Base-by-base conservation (phyloP, 2,113 vertebrate species). In the Tinamus guttatus region DNA sequence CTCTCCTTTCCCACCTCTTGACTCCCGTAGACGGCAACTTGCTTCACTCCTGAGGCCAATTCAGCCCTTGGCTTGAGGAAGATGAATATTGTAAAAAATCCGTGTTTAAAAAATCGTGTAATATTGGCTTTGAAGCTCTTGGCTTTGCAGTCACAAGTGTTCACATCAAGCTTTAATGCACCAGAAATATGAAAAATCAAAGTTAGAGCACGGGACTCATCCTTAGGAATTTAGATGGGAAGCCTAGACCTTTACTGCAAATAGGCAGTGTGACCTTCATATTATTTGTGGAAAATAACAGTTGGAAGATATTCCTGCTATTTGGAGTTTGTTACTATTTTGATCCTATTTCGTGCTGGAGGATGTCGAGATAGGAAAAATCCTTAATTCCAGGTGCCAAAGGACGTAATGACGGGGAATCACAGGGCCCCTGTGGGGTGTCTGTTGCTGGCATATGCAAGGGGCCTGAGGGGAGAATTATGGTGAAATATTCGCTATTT, bases 381-480 rank as follows among this genome's bases (percentile, higher is more conserved):
- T 43, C 18, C 32, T 4, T 11, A 59, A 38, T 38, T 7, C 9
- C 28, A 47, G 27, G 5, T 25, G 30, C 17, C 43, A 38, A 30
- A 68, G 62, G 9, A 2, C 19, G 1, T 19, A 14, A 30, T 7
- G n/a, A 27, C 36, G 51, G 11, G 51, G 51, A 12, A 38, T 59
- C 3, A 15, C 60, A 67, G 52, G n/a, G 73, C 32, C 21, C 38
- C 10, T 34, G 40, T 54, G 36, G 36, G 17, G 25, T 32, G 41
- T 36, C 20, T 32, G 8, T 32, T 78, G 58, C 27, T 43, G 68
- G 32, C 0, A 1, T 27, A 22, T 0, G 0, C 8, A 7, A 51
- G 60, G 19, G 51, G 38, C n/a, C 28, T 12, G 63, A 28, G 45
- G 9, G n/a, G 47, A 24, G 22, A 52, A 30, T 28, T 30, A 34